Base-by-base conservation (phyloP, 2,797 vertebrate species). In the Perodicticus potto region DNA sequence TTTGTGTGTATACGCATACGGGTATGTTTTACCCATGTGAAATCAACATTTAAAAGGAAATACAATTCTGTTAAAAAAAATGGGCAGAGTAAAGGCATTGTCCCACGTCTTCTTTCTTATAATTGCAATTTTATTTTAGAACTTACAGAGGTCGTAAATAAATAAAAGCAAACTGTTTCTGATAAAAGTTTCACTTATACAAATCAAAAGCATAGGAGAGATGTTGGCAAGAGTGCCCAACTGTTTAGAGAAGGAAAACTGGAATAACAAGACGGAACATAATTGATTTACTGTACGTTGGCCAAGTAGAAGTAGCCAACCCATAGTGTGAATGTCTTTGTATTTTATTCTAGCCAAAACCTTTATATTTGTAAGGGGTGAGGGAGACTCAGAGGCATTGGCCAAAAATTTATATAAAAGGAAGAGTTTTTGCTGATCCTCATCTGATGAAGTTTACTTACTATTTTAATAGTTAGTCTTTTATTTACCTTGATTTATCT, bases 401-500 rank as follows among this genome's bases (percentile, higher is more conserved):
- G 27, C 40, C 78, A 80, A 65, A 94, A 89, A 65, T 77, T 82
- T 67, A 1, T 88, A 53, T 16, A 70, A 72, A 37, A 84, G 57
- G 40, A 89, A 86, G n/a, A 87, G 23, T 40, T 23, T 89, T 93
- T 74, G 20, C n/a, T 81, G 63, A 59, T 29, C 13, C 7, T 87
- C 32, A 84, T 27, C 40, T 63, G 25, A 93, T 92, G 63, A 93
- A 84, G 17, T 80, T 83, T 80, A 73, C 29, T 81, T 96, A 45
- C 19, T 72, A 45, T 94, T 94, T 96, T 97, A 81, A 89, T 86
- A 17, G 40, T 12, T 86, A 11, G 95, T 86, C 32, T 96, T 81
- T 95, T 88, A 40, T 81, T 95, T 88, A 40, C 72, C 57, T 74
- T 85, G 57, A 61, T 83, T 93, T 93, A 34, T 88, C 95, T 97